Conservation (phyloP, 2,888 invertebrate species). For the Hofmannophila pseudospretella region DNA sequence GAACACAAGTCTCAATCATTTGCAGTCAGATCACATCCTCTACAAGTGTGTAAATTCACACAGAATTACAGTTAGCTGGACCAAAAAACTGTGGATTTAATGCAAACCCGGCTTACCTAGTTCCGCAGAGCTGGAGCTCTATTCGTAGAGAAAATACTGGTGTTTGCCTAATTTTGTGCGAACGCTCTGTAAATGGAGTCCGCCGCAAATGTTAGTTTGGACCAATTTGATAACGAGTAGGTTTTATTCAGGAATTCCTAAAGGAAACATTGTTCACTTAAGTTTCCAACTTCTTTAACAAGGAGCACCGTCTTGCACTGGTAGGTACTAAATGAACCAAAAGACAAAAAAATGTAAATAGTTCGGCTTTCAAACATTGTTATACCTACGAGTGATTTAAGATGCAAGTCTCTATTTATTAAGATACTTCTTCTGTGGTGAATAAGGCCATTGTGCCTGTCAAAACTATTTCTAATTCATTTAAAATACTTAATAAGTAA, state of each 20-base stretch:
- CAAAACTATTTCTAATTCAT: too few species aligned
- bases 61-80: constrained; percentile 7
- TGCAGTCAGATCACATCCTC: constrained; percentile 12
- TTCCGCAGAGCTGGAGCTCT: constrained; percentile 2
- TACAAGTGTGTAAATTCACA: constrained; percentile 8
- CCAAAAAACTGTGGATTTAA: constrained; percentile 10
- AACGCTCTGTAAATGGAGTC: constrained; percentile 5
- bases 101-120: constrained; percentile 3
- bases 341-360: too few species aligned
- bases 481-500: too few species aligned
- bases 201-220: constrained; percentile 6
- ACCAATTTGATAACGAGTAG: constrained; percentile 4
- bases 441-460: too few species aligned
- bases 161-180: constrained; percentile 6
- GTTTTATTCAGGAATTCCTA: not conserved
- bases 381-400: too few species aligned
- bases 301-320: too few species aligned
- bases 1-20: not conserved
- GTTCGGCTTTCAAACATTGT: too few species aligned
- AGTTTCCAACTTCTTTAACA: too few species aligned
- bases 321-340: too few species aligned
- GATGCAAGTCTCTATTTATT: too few species aligned
- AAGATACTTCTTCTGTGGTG: too few species aligned
- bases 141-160: constrained; percentile 3
- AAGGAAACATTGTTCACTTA: too few species aligned